Percentiles rank a stretch among this genome's conserved stretches.
phyloP scores from a whole-genome alignment of 1,140 invertebrate genomes.

The Acyrthosiphon pisum region DNA sequence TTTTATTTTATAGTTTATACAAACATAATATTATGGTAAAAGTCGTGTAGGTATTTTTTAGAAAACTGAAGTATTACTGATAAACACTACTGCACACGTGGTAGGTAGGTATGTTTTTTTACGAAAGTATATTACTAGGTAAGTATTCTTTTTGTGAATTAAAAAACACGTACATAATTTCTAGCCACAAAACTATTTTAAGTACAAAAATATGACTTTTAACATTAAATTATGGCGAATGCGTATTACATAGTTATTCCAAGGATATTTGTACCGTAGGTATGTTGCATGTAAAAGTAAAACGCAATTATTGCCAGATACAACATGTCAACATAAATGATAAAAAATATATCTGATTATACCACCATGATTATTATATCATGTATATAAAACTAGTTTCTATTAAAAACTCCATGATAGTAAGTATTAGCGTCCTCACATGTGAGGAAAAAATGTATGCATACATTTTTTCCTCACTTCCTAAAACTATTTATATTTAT shows the following conservation, averaged over 20 bases:
- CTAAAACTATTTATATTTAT: background rate
- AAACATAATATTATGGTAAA: background rate
- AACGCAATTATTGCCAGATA: background rate
- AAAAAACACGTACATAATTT: background rate
- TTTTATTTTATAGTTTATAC: background rate
- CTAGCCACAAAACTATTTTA: background rate
- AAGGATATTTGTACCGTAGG: background rate
- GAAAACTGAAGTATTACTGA: too few relatives aligned
- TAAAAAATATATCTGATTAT: conserved; percentile 4
- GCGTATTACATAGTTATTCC: background rate
- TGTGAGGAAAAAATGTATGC: too few relatives aligned
- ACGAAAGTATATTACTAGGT: background rate
- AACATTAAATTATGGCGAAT: background rate
- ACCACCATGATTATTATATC: background rate
- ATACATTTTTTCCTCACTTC: background rate
- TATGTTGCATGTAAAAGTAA: background rate
- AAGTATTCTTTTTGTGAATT: background rate
- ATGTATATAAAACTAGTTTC: background rate
- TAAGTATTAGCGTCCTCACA: background rate
- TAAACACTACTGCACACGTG: too few relatives aligned
- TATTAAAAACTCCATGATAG: background rate
- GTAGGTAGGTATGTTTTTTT: background rate
- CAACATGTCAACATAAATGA: background rate
- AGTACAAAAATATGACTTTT: background rate
- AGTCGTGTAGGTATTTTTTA: background rate